Base-by-base conservation (phyloP, 2,797 vertebrate species). In the Takifugu ocellatus region DNA sequence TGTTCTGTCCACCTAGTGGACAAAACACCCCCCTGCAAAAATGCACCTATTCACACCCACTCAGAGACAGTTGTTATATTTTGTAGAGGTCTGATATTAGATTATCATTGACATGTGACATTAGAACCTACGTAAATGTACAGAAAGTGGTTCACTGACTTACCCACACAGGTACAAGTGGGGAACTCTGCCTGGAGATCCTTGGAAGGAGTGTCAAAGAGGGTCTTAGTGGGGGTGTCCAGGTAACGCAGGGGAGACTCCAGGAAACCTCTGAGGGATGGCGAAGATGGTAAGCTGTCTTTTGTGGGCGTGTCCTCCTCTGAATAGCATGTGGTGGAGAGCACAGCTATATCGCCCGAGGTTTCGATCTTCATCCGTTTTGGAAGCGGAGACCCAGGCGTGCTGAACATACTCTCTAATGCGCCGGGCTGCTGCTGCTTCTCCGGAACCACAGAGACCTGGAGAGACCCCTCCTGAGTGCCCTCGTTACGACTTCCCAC, bases 331-430 rank as follows among this genome's bases (percentile, higher is more conserved):
- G 94, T 97, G 77, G 97, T 98, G 7, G 97, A 98, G 29, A 99
- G 90, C 78, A 99, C 94, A 1, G 96, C 91, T 72, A 99, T 84
- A 60, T 93, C 93, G 69, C 96, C 96, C 4, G 94, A 94, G 59
- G 93, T 81, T 69, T 99, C 96, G 0, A 98, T 92, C 89, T 98
- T 99, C 83, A 98, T 92, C 66, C 95, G 94, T 84, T 98, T 99
- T 86, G 92, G 79, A 81, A 94, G n/a, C 33, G 93, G 85, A 80
- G 89, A 90, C 60, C 72, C 84, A 25, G 89, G 87, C 31, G 83
- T 70, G 21, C 83, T 83, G 55, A 97, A 95, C 0, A 81, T 87
- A 64, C 90, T 83, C 51, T 93, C 91, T 0, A 79, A 61, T 44
- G 81, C 64, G 6, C 12, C 62, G 29, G 84, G 84, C 66, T 88